These are phyloP conservation scores for Fratercula arctica DNA, from an alignment of 2,797 vertebrate species.

Conservation along the genomic window DNA sequence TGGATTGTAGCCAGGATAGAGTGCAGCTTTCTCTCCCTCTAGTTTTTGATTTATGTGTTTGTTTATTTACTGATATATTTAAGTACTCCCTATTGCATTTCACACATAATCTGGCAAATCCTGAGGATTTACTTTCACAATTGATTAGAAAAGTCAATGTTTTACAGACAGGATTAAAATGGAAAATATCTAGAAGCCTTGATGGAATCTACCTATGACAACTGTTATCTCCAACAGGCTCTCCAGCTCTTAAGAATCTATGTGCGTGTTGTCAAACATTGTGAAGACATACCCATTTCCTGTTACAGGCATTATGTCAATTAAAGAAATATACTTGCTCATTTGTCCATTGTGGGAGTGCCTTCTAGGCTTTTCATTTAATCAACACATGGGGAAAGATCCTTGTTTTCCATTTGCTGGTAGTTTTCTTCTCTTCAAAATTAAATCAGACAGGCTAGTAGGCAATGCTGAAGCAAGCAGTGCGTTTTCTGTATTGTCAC, in stretches of 20 bases:
- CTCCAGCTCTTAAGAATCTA: neutral
- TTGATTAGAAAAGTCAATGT: slow-evolving; percentile 77
- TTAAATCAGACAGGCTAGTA: neutral
- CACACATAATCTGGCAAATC: slow-evolving; percentile 75
- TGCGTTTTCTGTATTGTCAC: neutral
- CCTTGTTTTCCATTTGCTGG: neutral
- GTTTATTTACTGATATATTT: slow-evolving; percentile 67
- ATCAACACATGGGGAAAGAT: neutral
- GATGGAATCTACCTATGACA: slow-evolving; percentile 51
- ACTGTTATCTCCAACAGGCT: slow-evolving; percentile 7
- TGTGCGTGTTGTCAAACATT: neutral
- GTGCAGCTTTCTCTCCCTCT: neutral
- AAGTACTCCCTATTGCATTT: slow-evolving; percentile 57
- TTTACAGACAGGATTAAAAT: slow-evolving; percentile 72
- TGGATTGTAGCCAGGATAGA: slow-evolving; percentile 57
- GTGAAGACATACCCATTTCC: neutral
- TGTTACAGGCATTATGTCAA: slow-evolving; percentile 5
- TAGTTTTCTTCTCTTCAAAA: neutral
- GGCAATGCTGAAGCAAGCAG: neutral
- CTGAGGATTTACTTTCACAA: slow-evolving; percentile 71
- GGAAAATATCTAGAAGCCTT: slow-evolving; percentile 55
- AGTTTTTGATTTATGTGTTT: slow-evolving; percentile 52
- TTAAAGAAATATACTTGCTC: neutral
- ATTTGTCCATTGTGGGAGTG: neutral
- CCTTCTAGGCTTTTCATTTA: slow-evolving; percentile 7